phyloP scores from a whole-genome alignment of 2,113 vertebrate species.

The Neomonachus schauinslandi region DNA sequence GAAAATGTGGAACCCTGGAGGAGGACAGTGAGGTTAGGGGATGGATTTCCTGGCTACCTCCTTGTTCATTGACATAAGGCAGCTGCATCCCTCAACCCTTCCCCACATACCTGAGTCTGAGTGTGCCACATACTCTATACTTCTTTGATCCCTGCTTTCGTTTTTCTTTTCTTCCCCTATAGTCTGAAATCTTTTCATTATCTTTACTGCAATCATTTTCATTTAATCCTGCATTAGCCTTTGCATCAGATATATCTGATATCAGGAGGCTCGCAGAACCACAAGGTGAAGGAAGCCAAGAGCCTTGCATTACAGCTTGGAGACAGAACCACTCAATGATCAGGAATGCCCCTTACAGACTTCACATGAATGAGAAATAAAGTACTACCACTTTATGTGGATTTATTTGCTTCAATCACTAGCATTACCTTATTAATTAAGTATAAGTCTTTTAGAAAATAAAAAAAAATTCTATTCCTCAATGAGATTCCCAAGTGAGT shows the following conservation, averaged over 20 bases:
- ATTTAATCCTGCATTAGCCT: background rate
- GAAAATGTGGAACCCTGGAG: background rate
- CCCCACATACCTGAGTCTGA: background rate
- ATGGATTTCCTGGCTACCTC: background rate
- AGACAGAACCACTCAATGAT: background rate
- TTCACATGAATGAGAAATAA: background rate
- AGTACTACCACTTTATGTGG: no score
- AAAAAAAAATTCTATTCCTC: background rate
- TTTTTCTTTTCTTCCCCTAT: background rate
- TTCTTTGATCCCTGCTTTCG: background rate
- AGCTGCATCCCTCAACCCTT: background rate
- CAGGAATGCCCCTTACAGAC: background rate
- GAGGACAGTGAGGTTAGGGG: background rate
- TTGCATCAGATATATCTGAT: background rate
- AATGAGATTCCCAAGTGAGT: background rate
- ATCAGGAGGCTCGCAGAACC: background rate
- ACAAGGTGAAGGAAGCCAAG: background rate
- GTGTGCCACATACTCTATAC: background rate
- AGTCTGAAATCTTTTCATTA: background rate
- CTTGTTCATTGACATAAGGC: background rate
- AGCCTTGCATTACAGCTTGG: background rate
- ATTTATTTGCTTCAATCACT: background rate
- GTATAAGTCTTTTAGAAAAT: background rate
- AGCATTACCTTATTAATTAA: background rate
- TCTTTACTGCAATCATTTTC: background rate